These are phyloP conservation scores for Mixornis gularis DNA, from an alignment of 2,113 vertebrate genomes.

Conservation along the genomic window DNA sequence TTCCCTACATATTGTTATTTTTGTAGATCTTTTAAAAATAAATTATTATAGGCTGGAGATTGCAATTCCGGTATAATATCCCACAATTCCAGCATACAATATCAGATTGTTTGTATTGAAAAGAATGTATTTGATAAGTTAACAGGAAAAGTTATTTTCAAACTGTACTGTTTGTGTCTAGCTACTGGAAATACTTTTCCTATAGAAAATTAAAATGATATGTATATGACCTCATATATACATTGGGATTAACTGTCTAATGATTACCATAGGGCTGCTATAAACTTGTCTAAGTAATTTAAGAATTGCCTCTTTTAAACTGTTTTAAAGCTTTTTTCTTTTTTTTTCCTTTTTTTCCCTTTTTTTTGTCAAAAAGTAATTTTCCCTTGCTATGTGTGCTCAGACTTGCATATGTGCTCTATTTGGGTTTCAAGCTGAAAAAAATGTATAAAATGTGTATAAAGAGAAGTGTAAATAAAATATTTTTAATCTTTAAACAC, in stretches of 20 bases:
- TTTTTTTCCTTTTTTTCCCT: neutral
- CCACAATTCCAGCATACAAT: conserved; percentile 23
- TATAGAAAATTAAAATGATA: conserved; percentile 36
- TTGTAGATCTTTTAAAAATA: conserved; percentile 51
- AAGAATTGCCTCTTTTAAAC: conserved; percentile 70
- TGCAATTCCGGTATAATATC: conserved; percentile 17
- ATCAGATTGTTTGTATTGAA: conserved; percentile 57
- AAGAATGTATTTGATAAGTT: conserved; percentile 66
- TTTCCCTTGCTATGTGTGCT: conserved; percentile 71
- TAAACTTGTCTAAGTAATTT: conserved; percentile 66
- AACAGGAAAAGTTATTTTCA: conserved; percentile 63
- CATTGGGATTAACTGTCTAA: conserved; percentile 65
- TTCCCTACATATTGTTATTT: conserved; percentile 47
- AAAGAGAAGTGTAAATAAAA: conserved; percentile 82
- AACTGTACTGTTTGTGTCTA: conserved; percentile 56
- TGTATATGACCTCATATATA: conserved; percentile 65
- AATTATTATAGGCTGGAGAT: conserved; percentile 62
- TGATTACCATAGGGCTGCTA: conserved; percentile 59
- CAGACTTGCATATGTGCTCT: conserved; percentile 67
- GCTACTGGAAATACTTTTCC: conserved; percentile 67
- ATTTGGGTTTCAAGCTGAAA: conserved; percentile 72
- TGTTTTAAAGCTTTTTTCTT: conserved; percentile 60
- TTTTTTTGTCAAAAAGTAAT: conserved; percentile 61
- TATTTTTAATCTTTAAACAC: conserved; percentile 80
- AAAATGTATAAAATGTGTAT: conserved; percentile 77